phyloP scores from a whole-genome alignment of 2,113 vertebrate species.

The Mirza zaza region DNA sequence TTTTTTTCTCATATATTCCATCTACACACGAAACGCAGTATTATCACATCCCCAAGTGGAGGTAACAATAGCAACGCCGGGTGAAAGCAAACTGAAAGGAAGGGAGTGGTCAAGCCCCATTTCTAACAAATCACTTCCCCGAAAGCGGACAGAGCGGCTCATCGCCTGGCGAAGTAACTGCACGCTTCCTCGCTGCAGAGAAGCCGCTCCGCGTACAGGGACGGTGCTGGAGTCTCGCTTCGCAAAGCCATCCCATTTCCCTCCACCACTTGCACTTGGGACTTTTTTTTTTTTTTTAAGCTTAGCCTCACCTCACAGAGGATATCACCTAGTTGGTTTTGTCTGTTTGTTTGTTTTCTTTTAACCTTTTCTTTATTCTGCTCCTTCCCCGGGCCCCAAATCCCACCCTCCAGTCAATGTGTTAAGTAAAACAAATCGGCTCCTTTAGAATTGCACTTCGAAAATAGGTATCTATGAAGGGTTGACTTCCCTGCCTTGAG shows the following conservation, averaged over 20 bases:
- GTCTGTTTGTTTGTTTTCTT: not conserved
- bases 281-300: not conserved
- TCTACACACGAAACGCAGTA: not conserved
- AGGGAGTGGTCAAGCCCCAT: conserved; percentile 67
- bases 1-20: not conserved
- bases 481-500: not conserved
- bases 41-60: conserved; percentile 15
- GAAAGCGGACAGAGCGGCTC: conserved; percentile 45
- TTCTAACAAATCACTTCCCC: conserved; percentile 51
- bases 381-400: conserved; percentile 6
- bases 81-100: conserved; percentile 68
- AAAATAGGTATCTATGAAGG: not conserved
- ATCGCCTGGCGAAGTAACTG: conserved; percentile 20
- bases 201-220: not conserved
- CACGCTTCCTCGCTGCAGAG: conserved; percentile 59
- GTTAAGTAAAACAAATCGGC: not conserved
- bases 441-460: conserved; percentile 28
- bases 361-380: not conserved
- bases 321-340: not conserved
- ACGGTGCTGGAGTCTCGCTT: conserved; percentile 30
- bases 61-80: conserved; percentile 56
- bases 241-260: conserved; percentile 7
- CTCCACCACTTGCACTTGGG: conserved; percentile 5
- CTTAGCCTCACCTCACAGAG: conserved; percentile 35
- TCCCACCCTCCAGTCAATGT: not conserved